Evolutionary conservation across 64 coral and sea anemone species (phyloP), one percentile per base, ranked within the genome.

Genomic region (Cladopsammia gracilis): DNA sequence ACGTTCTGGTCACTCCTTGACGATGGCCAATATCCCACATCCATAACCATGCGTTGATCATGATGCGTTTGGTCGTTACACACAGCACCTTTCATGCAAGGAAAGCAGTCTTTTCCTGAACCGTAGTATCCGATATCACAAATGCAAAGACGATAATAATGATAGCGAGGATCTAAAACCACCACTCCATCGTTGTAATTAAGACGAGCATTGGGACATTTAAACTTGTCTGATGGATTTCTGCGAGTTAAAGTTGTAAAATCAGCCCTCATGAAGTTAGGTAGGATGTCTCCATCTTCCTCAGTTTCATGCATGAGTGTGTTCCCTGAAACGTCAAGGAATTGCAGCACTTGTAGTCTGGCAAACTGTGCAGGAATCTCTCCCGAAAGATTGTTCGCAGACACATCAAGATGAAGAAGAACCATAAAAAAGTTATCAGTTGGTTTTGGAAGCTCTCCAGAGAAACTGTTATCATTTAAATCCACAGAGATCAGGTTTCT

Each of bases 111-210:
- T 24, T 79, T 79, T 3, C 77, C 43, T 3, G 1, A 25, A 7
- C 89, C 89, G 65, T 90, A 90, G 16, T 82, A 90, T 42, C 89
- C 89, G 51, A 71, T 71, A 45, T 90, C 64, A 19, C 89, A 90
- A 69, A 90, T 71, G 20, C 89, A 90, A 18, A 90, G 70, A 58
- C 24, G 77, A 24, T 71, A 82, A 58, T 44, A 4, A 25, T 90
- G 81, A 58, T 81, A 90, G 3, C 54, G 24, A 44, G 77, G 89
- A 57, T 90, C 89, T 43, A 90, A 79, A 70, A 44, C 48, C 48
- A 90, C 64, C 9, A 81, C 76, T 71, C 76, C 77, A 57, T 90
- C 64, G 64, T 90, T 81, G 62, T 67, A 80, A 20, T 72, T 90
- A 51, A 90, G 89, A 22, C 89, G 76, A 10, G 48, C 76, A 51